Base-by-base conservation (phyloP, 2,888 invertebrate species). In the Melinaea marsaeus region DNA sequence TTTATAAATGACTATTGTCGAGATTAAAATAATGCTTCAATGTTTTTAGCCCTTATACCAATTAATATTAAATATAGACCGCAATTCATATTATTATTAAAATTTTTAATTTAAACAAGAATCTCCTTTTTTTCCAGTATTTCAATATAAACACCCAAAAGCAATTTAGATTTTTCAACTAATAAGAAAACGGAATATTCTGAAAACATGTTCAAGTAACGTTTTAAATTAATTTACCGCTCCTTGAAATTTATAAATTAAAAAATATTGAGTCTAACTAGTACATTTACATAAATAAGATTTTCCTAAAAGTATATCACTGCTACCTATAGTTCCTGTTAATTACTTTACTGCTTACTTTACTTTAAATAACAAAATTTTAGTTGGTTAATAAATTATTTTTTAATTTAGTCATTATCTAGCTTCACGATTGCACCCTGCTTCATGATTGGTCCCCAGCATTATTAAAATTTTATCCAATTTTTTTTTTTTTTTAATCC, bases 121-220 rank as follows among this genome's bases (percentile, higher is more conserved):
- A 81, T 79, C 73, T 85, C 85, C 84, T 86, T 85, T 86, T 86
- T 85, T 85, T 78, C 75, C 75, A 75, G 63, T 68, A 74, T 78
- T 85, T 83, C 79, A 84, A 83, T 84, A 84, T 80, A 81, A 81
- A 83, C 78, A 83, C 81, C 83, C 81, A 79, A 78, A 81, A 80
- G 79, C 80, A 83, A 83, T 85, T 85, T 84, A 84, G 75, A 78
- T 81, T 83, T 80, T 81, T 77, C 72, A 70, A 68, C 73, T 75
- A 71, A 78, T 77, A 72, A 66, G 70, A 74, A 22, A 78, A 74
- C 55, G 55, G 57, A 57, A 77, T 77, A 75, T 75, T 57, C 57
- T 60, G 73, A 69, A 65, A 70, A 51, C 45, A 46, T 58, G 42
- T 37, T 65, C 9, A 55, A 58, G 45, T 62, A 34, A 34, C 35